Percentiles rank a stretch among this genome's conserved stretches.
These are phyloP conservation scores for Drosophila equinoxialis DNA, from an alignment of 1,140 invertebrate species.

Conservation along the genomic window DNA sequence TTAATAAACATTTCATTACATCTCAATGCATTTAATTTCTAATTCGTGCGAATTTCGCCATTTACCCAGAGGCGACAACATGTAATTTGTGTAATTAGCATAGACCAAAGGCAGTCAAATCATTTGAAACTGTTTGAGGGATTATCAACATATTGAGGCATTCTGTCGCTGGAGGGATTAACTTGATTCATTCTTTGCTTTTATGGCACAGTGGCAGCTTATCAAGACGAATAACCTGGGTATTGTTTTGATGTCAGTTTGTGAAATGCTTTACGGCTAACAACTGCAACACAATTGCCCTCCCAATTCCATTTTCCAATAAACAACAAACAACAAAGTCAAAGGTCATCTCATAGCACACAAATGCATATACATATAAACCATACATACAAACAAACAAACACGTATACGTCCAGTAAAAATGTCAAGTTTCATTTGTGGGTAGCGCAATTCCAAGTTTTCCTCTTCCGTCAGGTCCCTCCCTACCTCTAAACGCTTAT, in stretches of 20 bases:
- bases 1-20: background rate
- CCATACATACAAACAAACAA: slow-evolving; percentile 13
- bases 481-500: background rate
- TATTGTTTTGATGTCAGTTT: background rate
- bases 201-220: background rate
- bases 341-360: background rate
- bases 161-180: no score
- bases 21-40: background rate
- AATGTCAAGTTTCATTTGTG: slow-evolving; percentile 25
- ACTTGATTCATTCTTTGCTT: no score
- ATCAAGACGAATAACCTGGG: background rate
- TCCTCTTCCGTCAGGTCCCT: background rate
- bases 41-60: background rate
- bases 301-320: background rate
- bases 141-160: background rate
- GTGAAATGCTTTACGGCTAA: background rate
- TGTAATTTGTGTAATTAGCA: no score
- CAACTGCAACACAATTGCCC: background rate
- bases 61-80: background rate
- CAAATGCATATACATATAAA: background rate
- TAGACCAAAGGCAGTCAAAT: no score
- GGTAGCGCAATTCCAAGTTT: slow-evolving; percentile 17
- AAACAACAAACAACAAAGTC: slow-evolving; percentile 1
- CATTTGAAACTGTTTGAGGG: background rate
- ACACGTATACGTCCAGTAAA: background rate